Base-by-base conservation (phyloP, 2,113 vertebrate genomes). In the Epinephelus fuscoguttatus region DNA sequence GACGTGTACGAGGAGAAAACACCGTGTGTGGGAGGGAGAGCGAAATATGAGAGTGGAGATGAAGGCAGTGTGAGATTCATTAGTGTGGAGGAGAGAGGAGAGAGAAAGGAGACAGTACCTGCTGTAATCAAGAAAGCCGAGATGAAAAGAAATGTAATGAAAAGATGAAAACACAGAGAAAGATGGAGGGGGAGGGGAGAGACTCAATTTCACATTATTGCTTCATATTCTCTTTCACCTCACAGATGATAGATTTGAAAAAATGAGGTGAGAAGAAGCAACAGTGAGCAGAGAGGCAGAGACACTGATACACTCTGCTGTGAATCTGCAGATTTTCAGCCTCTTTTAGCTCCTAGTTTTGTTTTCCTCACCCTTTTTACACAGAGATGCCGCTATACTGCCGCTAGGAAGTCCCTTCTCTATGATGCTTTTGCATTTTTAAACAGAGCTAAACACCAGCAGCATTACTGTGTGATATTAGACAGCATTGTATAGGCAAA, bases 51-150 rank as follows among this genome's bases (percentile, higher is more conserved):
- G 50, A 10, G 55, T 6, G 55, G 45, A 61, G 56, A 59, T 27
- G 66, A 30, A 57, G 59, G 76, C 37, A 33, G 64, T 0, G 56
- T n/a, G 67, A 60, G 53, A 33, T 55, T 81, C 71, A 76, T 85
- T 81, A 85, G 83, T 11, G 59, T 7, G 60, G 72, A 52, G 42
- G 42, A 45, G 42, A 45, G 11, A 45, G 42, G 42, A 37, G 60
- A 74, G 63, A 25, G 49, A 7, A 10, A 13, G 69, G 9, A 62
- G 62, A 55, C 25, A 3, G n/a, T 13, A 79, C 56, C 76, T 70
- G 50, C 57, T 19, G 73, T 49, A 70, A 70, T 47, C 11, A 4
- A 50, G 47, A 76, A 40, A 2, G 15, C 57, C 45, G 23, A 27
- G 33, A 60, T 37, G 53, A 15, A 37, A 49, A 17, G 30, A 23